Evolutionary conservation across 1,140 invertebrate genomes (phyloP).

Genomic region (Drosophila oshimai): DNA sequence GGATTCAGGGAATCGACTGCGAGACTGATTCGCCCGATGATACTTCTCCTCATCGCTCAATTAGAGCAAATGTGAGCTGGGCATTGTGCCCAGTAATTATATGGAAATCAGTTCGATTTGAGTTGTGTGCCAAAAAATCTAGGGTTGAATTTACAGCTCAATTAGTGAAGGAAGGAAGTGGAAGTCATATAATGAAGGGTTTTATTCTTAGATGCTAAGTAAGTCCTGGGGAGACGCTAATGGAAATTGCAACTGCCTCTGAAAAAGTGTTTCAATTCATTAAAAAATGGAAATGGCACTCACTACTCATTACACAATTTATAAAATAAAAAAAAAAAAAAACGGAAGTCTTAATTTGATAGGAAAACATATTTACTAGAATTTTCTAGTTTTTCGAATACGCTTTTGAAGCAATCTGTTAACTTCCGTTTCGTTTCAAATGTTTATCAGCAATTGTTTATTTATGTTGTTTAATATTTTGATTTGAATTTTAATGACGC

Average conservation of each 20-base stretch:
- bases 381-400: no score
- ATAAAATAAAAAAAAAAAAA: no score
- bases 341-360: no score
- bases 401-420: no score
- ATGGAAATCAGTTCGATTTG: slow-evolving; percentile 37
- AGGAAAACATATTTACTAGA: no score
- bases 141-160: slow-evolving; percentile 39
- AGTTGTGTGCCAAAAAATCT: slow-evolving; percentile 12
- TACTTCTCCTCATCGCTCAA: slow-evolving; percentile 62
- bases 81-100: slow-evolving; percentile 47
- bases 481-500: no score
- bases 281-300: neutral
- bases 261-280: neutral
- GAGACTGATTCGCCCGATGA: slow-evolving; percentile 5
- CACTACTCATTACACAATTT: no score
- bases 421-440: no score
- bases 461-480: no score
- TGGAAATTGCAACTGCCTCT: neutral
- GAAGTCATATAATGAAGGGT: slow-evolving; percentile 1
- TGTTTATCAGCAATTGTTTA: no score
- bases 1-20: neutral
- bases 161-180: slow-evolving; percentile 25
- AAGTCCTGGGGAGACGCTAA: slow-evolving; percentile 24
- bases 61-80: slow-evolving; percentile 48
- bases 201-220: neutral